Conservation (phyloP, 2,113 vertebrate genomes). For the Rhynchomys soricoides region DNA sequence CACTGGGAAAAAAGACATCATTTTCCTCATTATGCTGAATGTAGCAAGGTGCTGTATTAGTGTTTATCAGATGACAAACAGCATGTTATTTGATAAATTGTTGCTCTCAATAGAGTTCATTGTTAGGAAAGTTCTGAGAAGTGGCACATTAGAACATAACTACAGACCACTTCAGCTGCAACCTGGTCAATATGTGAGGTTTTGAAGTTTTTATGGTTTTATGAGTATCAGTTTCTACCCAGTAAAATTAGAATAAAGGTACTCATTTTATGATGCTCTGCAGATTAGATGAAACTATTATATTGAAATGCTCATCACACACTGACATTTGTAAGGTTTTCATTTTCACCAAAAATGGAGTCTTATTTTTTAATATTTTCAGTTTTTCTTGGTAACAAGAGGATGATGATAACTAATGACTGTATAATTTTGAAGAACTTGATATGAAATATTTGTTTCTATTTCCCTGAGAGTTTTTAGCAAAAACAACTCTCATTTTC, state of each 20-base stretch:
- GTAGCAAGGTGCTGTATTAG: neutral
- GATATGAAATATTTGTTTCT: neutral
- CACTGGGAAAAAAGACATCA: neutral
- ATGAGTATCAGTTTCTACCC: neutral
- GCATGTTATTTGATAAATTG: neutral
- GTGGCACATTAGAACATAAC: neutral
- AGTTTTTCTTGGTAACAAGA: neutral
- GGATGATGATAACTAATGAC: neutral
- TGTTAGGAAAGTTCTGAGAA: slow-evolving; percentile 4
- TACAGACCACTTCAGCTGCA: neutral
- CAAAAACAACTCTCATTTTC: neutral
- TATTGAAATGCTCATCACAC: neutral
- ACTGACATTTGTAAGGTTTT: neutral
- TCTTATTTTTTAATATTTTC: neutral
- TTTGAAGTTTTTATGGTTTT: neutral
- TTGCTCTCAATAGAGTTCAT: neutral
- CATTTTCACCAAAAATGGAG: neutral
- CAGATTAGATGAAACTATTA: neutral
- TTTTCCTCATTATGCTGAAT: neutral
- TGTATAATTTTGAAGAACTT: neutral
- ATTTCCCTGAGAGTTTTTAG: neutral
- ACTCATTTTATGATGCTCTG: neutral
- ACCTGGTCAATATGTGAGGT: neutral
- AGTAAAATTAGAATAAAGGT: neutral
- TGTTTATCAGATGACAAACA: neutral